Evolutionary conservation across 2,113 vertebrate species (phyloP), one percentile per base, ranked within the genome.

Genomic region (Oreochromis aureus): DNA sequence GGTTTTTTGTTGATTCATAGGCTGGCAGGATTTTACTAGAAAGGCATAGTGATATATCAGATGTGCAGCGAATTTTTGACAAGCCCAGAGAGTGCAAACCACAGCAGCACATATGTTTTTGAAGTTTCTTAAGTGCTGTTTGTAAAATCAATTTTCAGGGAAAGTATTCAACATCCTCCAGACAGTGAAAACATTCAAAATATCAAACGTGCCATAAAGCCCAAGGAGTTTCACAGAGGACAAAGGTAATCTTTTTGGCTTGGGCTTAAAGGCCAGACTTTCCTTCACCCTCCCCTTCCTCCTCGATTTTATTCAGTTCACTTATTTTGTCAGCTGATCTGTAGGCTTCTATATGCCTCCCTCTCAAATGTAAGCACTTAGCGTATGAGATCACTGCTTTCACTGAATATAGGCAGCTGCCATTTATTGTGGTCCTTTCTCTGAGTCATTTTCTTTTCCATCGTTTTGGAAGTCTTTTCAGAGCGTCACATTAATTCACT

Each of bases 301-400:
- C 15, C 41, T 41, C 7, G 7, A 87, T 30, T 16, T 13, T 39
- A 82, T 82, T 80, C 56, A 84, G 80, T 69, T 36, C 76, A 53
- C 58, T 86, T 83, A 58, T 54, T 71, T 18, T 91, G 85, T 88
- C 85, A 88, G 44, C 63, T 48, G 80, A 85, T 86, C 69, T 87
- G 5, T 83, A 79, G 11, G 59, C 80, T 59, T 89, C 82, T 89
- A 58, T 87, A 84, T 48, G 53, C 30, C 55, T 80, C 48, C 48
- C 12, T 82, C 48, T 87, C 79, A 69, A 87, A 87, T 94, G 90
- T 86, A 83, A 94, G 90, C 90, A 71, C 85, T 94, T 89, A 87
- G 51, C 32, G 82, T 71, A 90, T 96, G 94, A 96, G 90, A 84
- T 96, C 95, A 95, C 86, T n/a, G 54, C 87, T 87, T 89, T 92